Evolutionary conservation across 2,797 vertebrate species (phyloP).

Genomic region (Tinamus major): DNA sequence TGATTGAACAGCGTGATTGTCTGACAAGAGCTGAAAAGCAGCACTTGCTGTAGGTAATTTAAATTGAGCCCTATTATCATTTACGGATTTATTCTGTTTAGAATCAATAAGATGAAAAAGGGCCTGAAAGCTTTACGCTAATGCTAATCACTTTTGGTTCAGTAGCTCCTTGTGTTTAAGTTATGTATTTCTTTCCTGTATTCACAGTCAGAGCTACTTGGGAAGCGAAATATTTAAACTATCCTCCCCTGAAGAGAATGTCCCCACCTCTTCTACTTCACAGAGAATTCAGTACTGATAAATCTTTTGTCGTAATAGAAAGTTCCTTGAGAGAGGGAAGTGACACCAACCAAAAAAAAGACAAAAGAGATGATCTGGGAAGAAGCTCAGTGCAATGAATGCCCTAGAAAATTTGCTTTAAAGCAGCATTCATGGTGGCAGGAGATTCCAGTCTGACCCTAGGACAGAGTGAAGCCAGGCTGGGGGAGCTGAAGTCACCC

Average conservation of each 20-base stretch:
- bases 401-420: not conserved
- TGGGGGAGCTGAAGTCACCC: not conserved
- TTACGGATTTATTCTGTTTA: slow-evolving; percentile 78
- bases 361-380: slow-evolving; percentile 39
- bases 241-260: slow-evolving; percentile 44
- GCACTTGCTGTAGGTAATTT: slow-evolving; percentile 79
- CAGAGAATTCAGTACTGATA: slow-evolving; percentile 41
- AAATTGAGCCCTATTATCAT: slow-evolving; percentile 78
- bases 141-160: slow-evolving; percentile 74
- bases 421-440: not conserved
- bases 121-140: slow-evolving; percentile 64
- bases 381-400: not conserved
- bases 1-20: slow-evolving; percentile 70
- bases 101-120: slow-evolving; percentile 76
- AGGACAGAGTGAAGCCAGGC: not conserved
- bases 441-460: not conserved
- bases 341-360: not conserved
- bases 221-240: slow-evolving; percentile 60
- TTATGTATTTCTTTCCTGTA: slow-evolving; percentile 52
- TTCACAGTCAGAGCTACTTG: slow-evolving; percentile 45
- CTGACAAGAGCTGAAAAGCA: slow-evolving; percentile 71
- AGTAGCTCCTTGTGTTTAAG: slow-evolving; percentile 68
- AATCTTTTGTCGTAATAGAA: slow-evolving; percentile 35
- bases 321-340: slow-evolving; percentile 26
- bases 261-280: not conserved